Conservation (phyloP, 2,113 vertebrate species). For the Aleadryas rufinucha region DNA sequence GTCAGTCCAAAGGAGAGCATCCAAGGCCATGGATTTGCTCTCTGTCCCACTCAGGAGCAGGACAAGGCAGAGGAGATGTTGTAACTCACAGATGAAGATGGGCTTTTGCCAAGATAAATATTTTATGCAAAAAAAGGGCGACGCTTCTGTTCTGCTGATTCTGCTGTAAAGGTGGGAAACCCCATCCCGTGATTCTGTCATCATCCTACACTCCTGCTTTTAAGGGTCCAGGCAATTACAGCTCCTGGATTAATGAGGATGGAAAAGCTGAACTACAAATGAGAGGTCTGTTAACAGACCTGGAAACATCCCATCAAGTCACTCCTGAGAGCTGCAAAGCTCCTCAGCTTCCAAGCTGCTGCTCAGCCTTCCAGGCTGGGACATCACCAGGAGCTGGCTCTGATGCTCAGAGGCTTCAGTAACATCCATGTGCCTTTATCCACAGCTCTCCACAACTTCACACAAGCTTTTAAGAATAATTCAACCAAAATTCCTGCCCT, state of each 20-base stretch:
- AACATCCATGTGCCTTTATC: not conserved
- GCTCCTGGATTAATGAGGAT: not conserved
- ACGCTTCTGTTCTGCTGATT: not conserved
- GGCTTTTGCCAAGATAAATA: not conserved
- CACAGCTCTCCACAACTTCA: not conserved
- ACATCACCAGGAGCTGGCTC: not conserved
- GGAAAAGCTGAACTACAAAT: not conserved
- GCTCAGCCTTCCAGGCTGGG: not conserved
- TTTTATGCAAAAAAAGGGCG: not conserved
- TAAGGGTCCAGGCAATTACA: not conserved
- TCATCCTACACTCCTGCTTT: not conserved
- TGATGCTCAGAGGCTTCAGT: not conserved
- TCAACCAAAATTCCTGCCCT: not conserved
- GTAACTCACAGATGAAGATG: not conserved
- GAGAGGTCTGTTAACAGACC: not conserved
- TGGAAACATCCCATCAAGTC: not conserved
- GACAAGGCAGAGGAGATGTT: not conserved
- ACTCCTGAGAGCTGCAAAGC: not conserved
- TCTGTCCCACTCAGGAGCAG: not conserved
- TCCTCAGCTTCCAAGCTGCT: not conserved
- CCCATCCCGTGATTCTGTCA: not conserved
- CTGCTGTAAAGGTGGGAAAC: not conserved
- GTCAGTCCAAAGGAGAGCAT: not conserved
- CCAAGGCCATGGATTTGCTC: not conserved
- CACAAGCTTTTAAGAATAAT: not conserved